Evolutionary conservation across 2,113 vertebrate genomes (phyloP), one percentile per base, ranked within the genome.

Genomic region (Xiphophorus hellerii): DNA sequence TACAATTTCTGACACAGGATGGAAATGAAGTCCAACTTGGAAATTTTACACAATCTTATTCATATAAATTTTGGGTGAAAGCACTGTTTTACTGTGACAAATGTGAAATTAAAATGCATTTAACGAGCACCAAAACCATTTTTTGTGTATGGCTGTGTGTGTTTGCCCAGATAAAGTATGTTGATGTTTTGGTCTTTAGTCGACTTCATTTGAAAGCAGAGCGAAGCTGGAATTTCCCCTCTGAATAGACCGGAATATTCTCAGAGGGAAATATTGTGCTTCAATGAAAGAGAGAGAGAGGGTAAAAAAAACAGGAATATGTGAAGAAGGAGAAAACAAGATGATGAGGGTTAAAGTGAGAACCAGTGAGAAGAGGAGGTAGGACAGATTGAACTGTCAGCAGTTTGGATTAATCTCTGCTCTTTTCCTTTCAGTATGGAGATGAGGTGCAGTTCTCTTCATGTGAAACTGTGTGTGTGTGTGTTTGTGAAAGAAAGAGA

Each of bases 161-260:
- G 58, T 58, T 25, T 79, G 62, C 60, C 64, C 77, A 71, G 66
- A 71, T 76, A 74, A 75, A 73, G 76, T 77, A 76, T 75, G 78
- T 77, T 84, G 84, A 86, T 13, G 68, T 81, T 75, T 62, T 30
- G 66, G 82, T 78, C 39, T 89, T 90, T 84, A 83, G 77, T 42
- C 54, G 1, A 58, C 51, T 80, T 84, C 71, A 83, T 84, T 83
- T 79, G 80, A 84, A 62, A 81, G 67, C 63, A 1, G 60, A 37
- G 7, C 64, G 0, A 82, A 78, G 80, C 73, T 84, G 76, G 74
- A 88, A 77, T 88, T 82, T 79, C 81, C 78, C 79, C 14, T 14
- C 72, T 82, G 83, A 87, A 88, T 84, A 87, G 78, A 61, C 58
- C 3, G 10, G 78, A 89, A 85, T 90, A 83, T 90, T 86, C 90